Percentiles rank a stretch among this genome's conserved stretches.
phyloP scores from a whole-genome alignment of 1,140 invertebrate species.

The Hypsibius dujardini region DNA sequence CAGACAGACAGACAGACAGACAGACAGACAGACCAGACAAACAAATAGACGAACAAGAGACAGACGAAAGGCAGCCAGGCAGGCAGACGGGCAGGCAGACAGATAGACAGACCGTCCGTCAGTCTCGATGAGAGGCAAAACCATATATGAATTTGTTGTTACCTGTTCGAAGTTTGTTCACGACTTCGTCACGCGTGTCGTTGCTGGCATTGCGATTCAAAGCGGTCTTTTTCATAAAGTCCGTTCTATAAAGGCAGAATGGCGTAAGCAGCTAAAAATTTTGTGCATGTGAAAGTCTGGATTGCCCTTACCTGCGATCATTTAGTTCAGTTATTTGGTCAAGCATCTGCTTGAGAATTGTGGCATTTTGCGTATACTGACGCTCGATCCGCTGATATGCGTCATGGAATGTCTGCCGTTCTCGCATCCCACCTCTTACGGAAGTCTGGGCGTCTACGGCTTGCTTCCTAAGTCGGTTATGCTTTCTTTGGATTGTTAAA shows the following conservation, averaged over 20 bases:
- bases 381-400: not conserved
- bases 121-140: no score
- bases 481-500: not conserved
- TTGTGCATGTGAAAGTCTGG: no score
- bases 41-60: no score
- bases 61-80: no score
- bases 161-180: conserved; percentile 7
- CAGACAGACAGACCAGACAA: no score
- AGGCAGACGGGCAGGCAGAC: no score
- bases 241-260: not conserved
- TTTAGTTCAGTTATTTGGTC: not conserved
- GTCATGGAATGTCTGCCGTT: not conserved
- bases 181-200: not conserved
- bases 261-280: no score
- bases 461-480: not conserved
- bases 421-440: not conserved
- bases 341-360: not conserved
- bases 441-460: not conserved
- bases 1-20: no score
- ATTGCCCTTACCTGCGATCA: not conserved
- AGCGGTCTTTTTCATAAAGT: conserved; percentile 13
- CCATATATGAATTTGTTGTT: no score
- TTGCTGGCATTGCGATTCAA: conserved; percentile 2
- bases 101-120: no score
- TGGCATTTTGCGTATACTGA: not conserved